Evolutionary conservation across 2,888 invertebrate genomes (phyloP).

Genomic region (Cerastis rubricosa): DNA sequence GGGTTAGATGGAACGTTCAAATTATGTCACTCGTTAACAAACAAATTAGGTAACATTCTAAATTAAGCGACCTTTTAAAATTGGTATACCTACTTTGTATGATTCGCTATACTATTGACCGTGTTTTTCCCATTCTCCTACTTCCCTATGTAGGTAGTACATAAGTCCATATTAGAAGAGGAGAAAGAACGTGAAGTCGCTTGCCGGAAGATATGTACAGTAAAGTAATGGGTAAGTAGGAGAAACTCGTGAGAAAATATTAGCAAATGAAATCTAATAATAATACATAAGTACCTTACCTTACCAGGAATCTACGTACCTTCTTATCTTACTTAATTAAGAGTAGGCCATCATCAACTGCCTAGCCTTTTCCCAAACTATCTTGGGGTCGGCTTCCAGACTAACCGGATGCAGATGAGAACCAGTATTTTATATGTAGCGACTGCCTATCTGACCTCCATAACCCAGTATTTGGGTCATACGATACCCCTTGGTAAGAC

Average conservation of each 20-base stretch:
- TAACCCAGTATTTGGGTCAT: too few species aligned
- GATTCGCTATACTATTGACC: conserved; percentile 6
- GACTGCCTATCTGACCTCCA: too few species aligned
- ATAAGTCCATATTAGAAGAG: not conserved
- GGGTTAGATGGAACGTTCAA: conserved; percentile 61
- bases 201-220: not conserved
- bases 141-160: not conserved
- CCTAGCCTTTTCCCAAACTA: too few species aligned
- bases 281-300: not conserved
- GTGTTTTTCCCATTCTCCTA: not conserved
- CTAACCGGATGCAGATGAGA: too few species aligned
- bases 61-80: conserved; percentile 43
- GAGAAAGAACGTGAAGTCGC: not conserved
- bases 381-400: too few species aligned
- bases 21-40: conserved; percentile 73
- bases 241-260: not conserved
- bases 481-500: too few species aligned
- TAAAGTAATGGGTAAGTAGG: not conserved
- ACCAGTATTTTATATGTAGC: too few species aligned
- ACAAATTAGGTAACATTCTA: conserved; percentile 56
- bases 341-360: too few species aligned
- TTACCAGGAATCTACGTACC: too few species aligned
- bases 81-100: conserved; percentile 13
- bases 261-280: not conserved
- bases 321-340: too few species aligned